A percentile compares a stretch with the other conserved stretches of the same genome.
phyloP scores from a whole-genome alignment of 23 tunicate species.

The Trididemnum miniatum region DNA sequence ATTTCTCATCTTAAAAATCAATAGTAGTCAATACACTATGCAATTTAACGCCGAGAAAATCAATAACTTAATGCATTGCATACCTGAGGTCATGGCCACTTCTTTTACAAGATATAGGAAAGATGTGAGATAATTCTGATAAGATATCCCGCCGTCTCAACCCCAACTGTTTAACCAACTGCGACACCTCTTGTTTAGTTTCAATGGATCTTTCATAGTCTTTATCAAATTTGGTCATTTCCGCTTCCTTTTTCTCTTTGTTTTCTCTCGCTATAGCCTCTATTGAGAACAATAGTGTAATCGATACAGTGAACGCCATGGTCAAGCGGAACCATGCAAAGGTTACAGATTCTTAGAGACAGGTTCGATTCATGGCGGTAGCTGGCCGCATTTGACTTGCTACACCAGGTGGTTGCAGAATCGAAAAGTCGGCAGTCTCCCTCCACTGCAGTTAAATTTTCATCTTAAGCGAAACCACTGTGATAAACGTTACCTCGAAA shows the following conservation, averaged over 20 bases:
- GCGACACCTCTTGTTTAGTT: constrained; percentile 17
- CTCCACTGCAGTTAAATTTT: no score
- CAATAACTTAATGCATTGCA: no score
- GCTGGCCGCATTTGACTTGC: no score
- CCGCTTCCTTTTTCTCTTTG: not conserved
- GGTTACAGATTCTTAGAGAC: no score
- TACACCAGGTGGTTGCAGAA: no score
- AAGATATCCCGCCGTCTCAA: constrained; percentile 48
- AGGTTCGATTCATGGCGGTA: no score
- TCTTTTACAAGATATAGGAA: constrained; percentile 41
- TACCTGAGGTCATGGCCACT: not conserved
- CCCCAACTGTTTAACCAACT: constrained; percentile 35
- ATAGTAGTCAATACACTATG: not conserved
- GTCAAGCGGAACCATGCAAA: not conserved
- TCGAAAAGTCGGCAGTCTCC: no score
- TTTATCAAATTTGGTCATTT: not conserved
- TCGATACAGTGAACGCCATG: no score
- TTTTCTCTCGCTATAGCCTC: not conserved
- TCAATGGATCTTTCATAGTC: constrained; percentile 7
- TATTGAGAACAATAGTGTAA: not conserved
- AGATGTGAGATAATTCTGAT: constrained; percentile 67
- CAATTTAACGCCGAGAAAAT: no score
- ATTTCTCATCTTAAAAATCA: no score
- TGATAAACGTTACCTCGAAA: no score
- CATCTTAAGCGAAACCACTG: no score